Evolutionary conservation across 2,797 vertebrate species (phyloP).

Genomic region (Danio jaintianensis): DNA sequence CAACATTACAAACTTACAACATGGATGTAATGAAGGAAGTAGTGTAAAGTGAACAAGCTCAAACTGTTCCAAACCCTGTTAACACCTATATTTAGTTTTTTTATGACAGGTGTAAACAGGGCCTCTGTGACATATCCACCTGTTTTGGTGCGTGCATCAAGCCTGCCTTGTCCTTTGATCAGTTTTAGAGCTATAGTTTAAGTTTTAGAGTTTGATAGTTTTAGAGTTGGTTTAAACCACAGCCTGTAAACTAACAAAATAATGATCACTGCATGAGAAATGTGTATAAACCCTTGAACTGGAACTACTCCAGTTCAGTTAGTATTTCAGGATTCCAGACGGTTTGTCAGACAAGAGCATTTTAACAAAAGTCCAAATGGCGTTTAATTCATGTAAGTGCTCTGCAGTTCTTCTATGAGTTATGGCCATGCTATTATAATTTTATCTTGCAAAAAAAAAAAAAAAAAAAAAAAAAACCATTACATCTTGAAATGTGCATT

Average conservation of each 20-base stretch:
- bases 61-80: too few relatives aligned
- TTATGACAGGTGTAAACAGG: too few relatives aligned
- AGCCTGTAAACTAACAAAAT: not conserved
- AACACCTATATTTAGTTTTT: too few relatives aligned
- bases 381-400: not conserved
- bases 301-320: not conserved
- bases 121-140: too few relatives aligned
- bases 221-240: not conserved
- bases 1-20: too few relatives aligned
- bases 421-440: slow-evolving; percentile 5
- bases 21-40: too few relatives aligned
- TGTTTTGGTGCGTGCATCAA: not conserved
- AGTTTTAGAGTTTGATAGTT: too few relatives aligned
- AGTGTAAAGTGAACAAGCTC: too few relatives aligned
- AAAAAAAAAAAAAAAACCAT: slow-evolving; percentile 5
- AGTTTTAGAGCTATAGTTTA: not conserved
- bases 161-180: not conserved
- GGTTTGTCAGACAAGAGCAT: not conserved
- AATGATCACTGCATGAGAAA: not conserved
- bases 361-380: slow-evolving; percentile 22
- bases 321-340: not conserved
- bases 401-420: slow-evolving; percentile 14
- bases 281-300: not conserved
- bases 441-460: slow-evolving; percentile 11
- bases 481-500: slow-evolving; percentile 33